Conservation (phyloP, 1,140 invertebrate species). For the Drosophila nikananu region DNA sequence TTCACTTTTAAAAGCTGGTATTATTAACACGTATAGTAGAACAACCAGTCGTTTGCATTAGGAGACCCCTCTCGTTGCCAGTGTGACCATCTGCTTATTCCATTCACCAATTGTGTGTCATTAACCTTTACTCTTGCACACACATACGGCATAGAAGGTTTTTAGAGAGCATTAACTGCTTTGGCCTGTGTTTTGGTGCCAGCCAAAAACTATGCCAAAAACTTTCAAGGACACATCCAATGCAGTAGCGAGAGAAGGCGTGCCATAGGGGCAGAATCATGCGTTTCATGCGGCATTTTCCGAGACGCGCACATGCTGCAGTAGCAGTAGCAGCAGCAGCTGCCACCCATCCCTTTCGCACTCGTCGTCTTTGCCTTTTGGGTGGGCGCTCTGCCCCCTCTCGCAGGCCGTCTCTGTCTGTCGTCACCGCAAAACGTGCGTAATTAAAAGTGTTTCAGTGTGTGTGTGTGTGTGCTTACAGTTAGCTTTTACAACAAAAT, state of each 20-base stretch:
- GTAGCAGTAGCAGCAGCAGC: not conserved
- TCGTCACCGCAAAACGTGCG: conserved; percentile 76
- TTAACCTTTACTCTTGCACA: conserved; percentile 50
- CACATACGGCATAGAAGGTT: conserved; percentile 8
- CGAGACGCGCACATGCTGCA: conserved; percentile 49
- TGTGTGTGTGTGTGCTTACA: conserved; percentile 39
- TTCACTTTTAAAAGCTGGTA: not conserved
- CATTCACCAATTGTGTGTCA: conserved; percentile 51
- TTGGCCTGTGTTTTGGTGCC: conserved; percentile 40
- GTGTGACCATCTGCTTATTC: conserved; percentile 3
- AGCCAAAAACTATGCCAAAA: conserved; percentile 83
- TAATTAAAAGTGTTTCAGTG: conserved; percentile 70
- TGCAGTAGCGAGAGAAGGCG: conserved; percentile 28
- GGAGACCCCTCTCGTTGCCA: too few relatives aligned
- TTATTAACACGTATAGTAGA: too few relatives aligned
- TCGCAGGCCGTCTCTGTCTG: not conserved
- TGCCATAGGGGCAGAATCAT: conserved; percentile 25
- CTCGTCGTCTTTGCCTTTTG: not conserved
- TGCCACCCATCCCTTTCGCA: conserved; percentile 7
- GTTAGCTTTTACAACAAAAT: not conserved
- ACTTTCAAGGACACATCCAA: conserved; percentile 83
- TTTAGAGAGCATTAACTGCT: conserved; percentile 57
- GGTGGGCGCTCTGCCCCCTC: not conserved
- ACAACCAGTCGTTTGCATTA: too few relatives aligned
- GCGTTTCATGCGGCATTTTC: conserved; percentile 64